These are phyloP conservation scores for Girardia tigrina DNA, from an alignment of 2,888 invertebrate genomes.

Conservation along the genomic window DNA sequence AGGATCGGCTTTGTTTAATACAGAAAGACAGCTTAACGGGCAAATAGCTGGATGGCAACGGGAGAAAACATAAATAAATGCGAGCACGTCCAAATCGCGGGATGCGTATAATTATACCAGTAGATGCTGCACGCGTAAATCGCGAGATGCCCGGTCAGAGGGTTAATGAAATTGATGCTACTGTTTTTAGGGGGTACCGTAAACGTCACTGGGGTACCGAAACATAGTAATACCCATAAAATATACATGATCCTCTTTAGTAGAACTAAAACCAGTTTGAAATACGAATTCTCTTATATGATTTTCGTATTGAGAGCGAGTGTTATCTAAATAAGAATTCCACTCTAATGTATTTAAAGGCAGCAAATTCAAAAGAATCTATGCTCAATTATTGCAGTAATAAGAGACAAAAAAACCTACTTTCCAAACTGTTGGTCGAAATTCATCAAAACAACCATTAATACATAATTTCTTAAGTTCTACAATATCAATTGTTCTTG, in stretches of 20 bases:
- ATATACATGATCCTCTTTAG: not conserved
- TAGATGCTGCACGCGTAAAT: too few relatives aligned
- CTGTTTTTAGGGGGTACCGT: too few relatives aligned
- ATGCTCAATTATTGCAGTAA: not conserved
- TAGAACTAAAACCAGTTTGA: not conserved
- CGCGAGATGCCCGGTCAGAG: too few relatives aligned
- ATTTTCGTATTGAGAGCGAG: not conserved
- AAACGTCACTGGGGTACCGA: not conserved
- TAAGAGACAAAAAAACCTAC: not conserved
- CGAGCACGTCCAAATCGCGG: too few relatives aligned
- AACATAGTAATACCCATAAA: not conserved
- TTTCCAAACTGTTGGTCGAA: not conserved
- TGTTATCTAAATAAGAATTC: not conserved
- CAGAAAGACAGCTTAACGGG: too few relatives aligned
- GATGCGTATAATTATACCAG: too few relatives aligned
- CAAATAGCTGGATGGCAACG: too few relatives aligned
- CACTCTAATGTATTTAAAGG: not conserved
- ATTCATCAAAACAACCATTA: not conserved
- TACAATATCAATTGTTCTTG: not conserved
- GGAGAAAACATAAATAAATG: too few relatives aligned
- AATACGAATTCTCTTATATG: constrained; percentile 9
- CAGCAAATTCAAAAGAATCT: not conserved
- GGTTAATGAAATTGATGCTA: too few relatives aligned
- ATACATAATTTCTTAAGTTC: not conserved
- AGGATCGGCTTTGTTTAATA: too few relatives aligned